phyloP scores from a whole-genome alignment of 2,113 vertebrate species.

The Desmodus rotundus region DNA sequence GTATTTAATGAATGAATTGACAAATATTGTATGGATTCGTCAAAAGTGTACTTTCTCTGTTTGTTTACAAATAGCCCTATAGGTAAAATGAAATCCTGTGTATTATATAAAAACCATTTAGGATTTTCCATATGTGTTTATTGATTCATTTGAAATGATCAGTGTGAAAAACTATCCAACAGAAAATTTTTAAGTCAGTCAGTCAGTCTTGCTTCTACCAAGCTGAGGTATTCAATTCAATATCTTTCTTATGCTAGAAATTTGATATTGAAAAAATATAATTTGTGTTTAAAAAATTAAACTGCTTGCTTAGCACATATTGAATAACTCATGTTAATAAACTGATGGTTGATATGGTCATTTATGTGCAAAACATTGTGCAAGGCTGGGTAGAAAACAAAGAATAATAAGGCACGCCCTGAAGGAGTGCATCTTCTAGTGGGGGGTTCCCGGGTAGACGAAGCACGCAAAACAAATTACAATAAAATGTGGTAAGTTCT shows the following conservation, averaged over 20 bases:
- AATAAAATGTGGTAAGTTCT: constrained; percentile 67
- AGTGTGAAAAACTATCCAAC: background rate
- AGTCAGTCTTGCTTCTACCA: background rate
- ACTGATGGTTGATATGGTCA: constrained; percentile 43
- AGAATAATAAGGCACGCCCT: constrained; percentile 69
- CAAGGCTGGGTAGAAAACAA: constrained; percentile 46
- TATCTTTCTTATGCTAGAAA: background rate
- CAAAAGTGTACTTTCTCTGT: background rate
- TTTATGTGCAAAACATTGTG: constrained; percentile 61
- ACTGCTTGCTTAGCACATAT: background rate
- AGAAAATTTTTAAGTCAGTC: background rate
- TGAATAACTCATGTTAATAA: constrained; percentile 35
- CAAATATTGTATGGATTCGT: background rate
- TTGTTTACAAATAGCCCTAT: background rate
- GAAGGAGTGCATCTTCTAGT: constrained; percentile 34
- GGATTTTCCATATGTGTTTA: background rate
- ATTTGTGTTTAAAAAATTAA: background rate
- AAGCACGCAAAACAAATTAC: constrained; percentile 50
- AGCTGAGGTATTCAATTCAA: background rate
- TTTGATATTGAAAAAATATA: background rate
- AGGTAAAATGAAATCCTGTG: background rate
- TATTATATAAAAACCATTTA: background rate
- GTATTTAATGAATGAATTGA: background rate
- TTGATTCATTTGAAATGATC: background rate
- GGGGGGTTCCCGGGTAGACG: background rate